phyloP scores from a whole-genome alignment of 1,140 invertebrate genomes.

The Heliconius melpomene region DNA sequence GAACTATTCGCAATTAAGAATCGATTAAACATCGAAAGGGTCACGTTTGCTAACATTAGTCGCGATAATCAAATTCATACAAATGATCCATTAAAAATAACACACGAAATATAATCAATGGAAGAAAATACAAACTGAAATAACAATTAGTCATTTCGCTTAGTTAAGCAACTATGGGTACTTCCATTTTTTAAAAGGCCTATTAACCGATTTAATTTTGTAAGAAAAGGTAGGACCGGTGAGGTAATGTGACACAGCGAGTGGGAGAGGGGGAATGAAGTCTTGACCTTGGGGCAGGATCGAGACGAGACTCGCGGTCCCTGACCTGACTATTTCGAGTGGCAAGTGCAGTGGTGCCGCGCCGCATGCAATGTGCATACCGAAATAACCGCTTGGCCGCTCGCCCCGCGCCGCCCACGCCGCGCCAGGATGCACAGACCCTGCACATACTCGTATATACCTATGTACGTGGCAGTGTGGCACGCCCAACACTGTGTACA shows the following conservation, averaged over 20 bases:
- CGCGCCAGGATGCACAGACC: slow-evolving; percentile 45
- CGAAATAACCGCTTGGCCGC: slow-evolving; percentile 74
- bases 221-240: slow-evolving; percentile 48
- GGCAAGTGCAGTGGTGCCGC: slow-evolving; percentile 73
- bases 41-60: slow-evolving; percentile 70
- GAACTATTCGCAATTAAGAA: slow-evolving; percentile 76
- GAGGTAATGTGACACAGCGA: slow-evolving; percentile 56
- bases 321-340: slow-evolving; percentile 81
- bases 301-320: slow-evolving; percentile 74
- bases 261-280: slow-evolving; percentile 49
- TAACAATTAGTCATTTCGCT: background rate
- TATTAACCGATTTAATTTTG: slow-evolving; percentile 51
- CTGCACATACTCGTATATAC: slow-evolving; percentile 45
- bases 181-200: slow-evolving; percentile 38
- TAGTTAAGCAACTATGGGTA: slow-evolving; percentile 6
- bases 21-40: slow-evolving; percentile 65
- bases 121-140: background rate
- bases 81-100: slow-evolving; percentile 25
- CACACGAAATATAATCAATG: background rate
- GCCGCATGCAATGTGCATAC: slow-evolving; percentile 80
- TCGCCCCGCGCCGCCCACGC: slow-evolving; percentile 47
- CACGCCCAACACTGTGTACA: slow-evolving; percentile 49
- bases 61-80: slow-evolving; percentile 50
- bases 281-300: slow-evolving; percentile 79
- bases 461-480: slow-evolving; percentile 55